Conservation (phyloP, 2,113 vertebrate species). For the Felis chaus region DNA sequence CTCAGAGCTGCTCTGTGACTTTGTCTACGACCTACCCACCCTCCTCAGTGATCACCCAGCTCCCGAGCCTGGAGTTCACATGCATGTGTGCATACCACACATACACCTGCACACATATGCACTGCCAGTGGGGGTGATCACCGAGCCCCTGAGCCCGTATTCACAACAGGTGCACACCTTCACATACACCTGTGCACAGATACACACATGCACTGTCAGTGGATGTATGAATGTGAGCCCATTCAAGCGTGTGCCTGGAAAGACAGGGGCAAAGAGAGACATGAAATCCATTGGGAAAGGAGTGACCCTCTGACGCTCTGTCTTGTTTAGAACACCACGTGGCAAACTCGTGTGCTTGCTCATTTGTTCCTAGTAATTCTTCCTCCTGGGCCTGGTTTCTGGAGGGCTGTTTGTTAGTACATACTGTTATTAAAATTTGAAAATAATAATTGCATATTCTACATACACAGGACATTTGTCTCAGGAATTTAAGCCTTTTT, state of each 20-base stretch:
- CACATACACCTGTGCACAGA: fast-evolving
- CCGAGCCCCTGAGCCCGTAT: no score
- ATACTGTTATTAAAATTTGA: slow-evolving; percentile 2
- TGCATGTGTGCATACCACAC: not conserved
- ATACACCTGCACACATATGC: fast-evolving
- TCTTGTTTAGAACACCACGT: not conserved
- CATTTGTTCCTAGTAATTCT: not conserved
- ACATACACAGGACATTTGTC: not conserved
- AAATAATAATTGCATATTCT: not conserved
- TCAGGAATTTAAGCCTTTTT: not conserved
- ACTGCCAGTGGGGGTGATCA: not conserved
- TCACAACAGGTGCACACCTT: not conserved
- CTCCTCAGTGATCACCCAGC: not conserved
- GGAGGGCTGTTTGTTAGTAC: not conserved
- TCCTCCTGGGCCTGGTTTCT: not conserved
- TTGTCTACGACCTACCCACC: no score
- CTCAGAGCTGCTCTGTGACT: no score
- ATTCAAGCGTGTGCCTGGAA: not conserved
- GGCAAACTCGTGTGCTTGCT: fast-evolving
- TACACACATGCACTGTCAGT: fast-evolving
- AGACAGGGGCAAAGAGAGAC: not conserved
- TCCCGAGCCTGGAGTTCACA: not conserved
- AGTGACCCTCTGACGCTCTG: not conserved
- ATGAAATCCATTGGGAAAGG: no score
- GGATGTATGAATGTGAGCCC: not conserved